A percentile compares a stretch with the other conserved stretches of the same genome.
Evolutionary conservation across 2,113 vertebrate species (phyloP).

Genomic region (Gallinago media): DNA sequence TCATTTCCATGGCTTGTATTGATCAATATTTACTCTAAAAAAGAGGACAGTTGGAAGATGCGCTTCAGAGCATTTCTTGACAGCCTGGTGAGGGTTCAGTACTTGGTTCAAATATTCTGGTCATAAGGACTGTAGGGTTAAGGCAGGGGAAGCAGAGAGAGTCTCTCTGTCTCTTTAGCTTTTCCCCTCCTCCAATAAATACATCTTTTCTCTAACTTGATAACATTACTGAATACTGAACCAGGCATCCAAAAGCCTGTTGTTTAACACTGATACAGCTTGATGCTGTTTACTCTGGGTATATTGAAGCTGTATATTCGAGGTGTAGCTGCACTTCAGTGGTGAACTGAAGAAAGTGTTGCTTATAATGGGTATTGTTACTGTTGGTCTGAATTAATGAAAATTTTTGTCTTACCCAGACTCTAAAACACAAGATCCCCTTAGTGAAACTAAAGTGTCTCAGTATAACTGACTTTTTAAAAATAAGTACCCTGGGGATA

Average conservation of each 20-base stretch:
- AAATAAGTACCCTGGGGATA: background rate
- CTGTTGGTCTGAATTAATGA: background rate
- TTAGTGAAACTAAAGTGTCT: background rate
- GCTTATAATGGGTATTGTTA: background rate
- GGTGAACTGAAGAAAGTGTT: background rate
- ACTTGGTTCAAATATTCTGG: background rate
- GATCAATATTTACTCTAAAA: background rate
- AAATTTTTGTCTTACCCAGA: background rate
- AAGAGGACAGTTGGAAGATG: background rate
- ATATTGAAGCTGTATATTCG: background rate
- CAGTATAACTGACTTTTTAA: background rate
- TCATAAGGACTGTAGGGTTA: background rate
- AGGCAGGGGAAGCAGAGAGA: background rate
- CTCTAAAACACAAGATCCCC: background rate
- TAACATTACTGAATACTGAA: background rate
- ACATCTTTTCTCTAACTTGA: background rate
- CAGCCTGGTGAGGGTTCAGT: background rate
- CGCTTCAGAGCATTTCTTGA: background rate
- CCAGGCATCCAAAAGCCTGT: background rate
- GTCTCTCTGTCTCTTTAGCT: background rate
- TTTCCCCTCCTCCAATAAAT: background rate
- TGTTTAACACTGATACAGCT: background rate
- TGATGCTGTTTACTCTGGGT: background rate
- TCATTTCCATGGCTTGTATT: background rate
- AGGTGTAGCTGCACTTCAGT: background rate